Percentiles rank a stretch among this genome's conserved stretches.
Evolutionary conservation across 1,140 invertebrate species (phyloP).

Genomic region (Lepidurus packardi): DNA sequence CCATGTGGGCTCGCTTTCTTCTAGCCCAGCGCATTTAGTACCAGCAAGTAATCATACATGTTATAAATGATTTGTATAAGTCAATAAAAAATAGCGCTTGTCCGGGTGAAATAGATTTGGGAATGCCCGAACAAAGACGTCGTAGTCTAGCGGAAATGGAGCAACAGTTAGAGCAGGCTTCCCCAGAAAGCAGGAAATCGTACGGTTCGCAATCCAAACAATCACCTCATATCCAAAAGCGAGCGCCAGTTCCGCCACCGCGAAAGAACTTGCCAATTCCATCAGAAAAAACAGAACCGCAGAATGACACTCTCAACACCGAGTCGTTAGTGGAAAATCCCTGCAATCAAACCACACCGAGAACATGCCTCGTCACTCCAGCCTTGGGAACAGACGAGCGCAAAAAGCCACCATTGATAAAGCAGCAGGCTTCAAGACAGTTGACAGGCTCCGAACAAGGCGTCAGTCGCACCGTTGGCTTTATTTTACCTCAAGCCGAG

Average conservation of each 20-base stretch:
- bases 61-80: background rate
- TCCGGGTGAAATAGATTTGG: background rate
- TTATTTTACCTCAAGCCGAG: background rate
- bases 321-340: background rate
- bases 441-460: background rate
- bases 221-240: background rate
- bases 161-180: background rate
- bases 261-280: background rate
- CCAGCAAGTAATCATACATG: background rate
- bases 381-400: background rate
- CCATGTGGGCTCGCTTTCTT: constrained; percentile 11
- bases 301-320: background rate
- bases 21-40: background rate
- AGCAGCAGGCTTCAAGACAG: background rate
- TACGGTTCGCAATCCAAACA: background rate
- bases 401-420: constrained; percentile 1
- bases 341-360: background rate
- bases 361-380: background rate
- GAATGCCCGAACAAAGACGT: background rate
- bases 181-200: background rate
- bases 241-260: background rate
- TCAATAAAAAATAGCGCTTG: background rate
- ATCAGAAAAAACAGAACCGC: background rate
- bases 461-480: background rate
- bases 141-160: constrained; percentile 13